Conservation (phyloP, 1,140 invertebrate species). For the Hormaphis cornu region DNA sequence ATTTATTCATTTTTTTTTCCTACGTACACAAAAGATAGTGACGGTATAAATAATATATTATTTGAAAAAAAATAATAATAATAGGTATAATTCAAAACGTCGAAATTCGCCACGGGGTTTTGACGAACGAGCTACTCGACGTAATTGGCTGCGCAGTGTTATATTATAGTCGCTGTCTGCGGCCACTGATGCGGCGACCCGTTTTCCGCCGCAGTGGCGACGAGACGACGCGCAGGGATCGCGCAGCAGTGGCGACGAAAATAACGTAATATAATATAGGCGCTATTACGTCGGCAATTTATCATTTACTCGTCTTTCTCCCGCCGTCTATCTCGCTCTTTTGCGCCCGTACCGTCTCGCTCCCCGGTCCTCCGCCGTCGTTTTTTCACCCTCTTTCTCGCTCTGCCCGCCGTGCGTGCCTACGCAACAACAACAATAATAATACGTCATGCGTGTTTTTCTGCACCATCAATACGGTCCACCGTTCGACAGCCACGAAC, state of each 20-base stretch:
- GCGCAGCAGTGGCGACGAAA: not conserved
- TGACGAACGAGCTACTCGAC: slow-evolving; percentile 24
- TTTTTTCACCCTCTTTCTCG: too few relatives aligned
- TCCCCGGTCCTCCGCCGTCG: not conserved
- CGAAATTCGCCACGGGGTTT: not conserved
- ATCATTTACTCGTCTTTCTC: slow-evolving; percentile 6
- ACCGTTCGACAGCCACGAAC: too few relatives aligned
- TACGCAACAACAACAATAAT: not conserved
- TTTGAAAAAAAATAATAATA: too few relatives aligned
- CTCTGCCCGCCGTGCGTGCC: too few relatives aligned
- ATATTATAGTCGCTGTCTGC: not conserved
- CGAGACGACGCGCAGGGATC: not conserved
- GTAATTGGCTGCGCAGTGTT: slow-evolving; percentile 19
- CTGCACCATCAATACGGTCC: not conserved
- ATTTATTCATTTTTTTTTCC: not conserved
- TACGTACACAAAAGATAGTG: not conserved
- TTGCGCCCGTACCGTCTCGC: not conserved
- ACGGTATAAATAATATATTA: not conserved
- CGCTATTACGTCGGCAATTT: slow-evolving; percentile 20
- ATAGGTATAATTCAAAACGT: not conserved
- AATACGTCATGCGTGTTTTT: not conserved
- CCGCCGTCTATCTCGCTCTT: not conserved
- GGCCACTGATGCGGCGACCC: not conserved
- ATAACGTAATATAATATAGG: too few relatives aligned
- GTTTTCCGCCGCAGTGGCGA: not conserved